Base-by-base conservation (phyloP, 2,113 vertebrate species). In the Platysternon megacephalum region DNA sequence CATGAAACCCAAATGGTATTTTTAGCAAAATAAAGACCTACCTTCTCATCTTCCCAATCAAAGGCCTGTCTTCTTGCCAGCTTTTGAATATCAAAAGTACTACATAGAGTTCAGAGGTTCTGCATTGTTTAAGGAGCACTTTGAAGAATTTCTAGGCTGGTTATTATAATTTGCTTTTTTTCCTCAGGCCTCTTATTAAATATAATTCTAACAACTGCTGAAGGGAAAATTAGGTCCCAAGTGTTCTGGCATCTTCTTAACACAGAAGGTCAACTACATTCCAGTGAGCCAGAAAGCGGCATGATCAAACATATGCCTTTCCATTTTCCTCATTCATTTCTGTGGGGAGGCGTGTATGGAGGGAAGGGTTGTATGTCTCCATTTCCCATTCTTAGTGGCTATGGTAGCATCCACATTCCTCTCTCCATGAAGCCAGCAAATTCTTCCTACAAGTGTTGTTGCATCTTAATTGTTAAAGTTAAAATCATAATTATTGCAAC, bases 191-290 rank as follows among this genome's bases (percentile, higher is more conserved):
- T 82, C 88, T 85, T 94, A 86, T 97, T 94, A 96, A 94, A 91
- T 94, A 95, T 81, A 86, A 95, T 53, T 92, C 48, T 93, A 95
- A 88, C 82, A 88, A 94, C 81, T 72, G 81, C 92, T 96, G 84
- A 97, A 95, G 95, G 91, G 91, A 94, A 97, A 98, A 97, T 92
- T 84, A 94, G 92, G 94, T 96, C 92, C 94, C 94, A 80, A 95
- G 90, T 91, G 87, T 93, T 93, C 79, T 88, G 96, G 91, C 93
- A 92, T 94, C 85, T 95, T 95, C 93, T 96, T 93, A 94, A 84
- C 91, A 88, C 85, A 46, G 84, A 97, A 97, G 96, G 94, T 98
- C 96, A 97, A 78, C 90, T 83, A 89, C 56, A 84, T 82, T 93
- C 53, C 93, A 91, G 85, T 52, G 81, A 96, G 96, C 90, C 95